Conservation (phyloP, 2,113 vertebrate genomes). For the Leptobrachium ailaonicum region DNA sequence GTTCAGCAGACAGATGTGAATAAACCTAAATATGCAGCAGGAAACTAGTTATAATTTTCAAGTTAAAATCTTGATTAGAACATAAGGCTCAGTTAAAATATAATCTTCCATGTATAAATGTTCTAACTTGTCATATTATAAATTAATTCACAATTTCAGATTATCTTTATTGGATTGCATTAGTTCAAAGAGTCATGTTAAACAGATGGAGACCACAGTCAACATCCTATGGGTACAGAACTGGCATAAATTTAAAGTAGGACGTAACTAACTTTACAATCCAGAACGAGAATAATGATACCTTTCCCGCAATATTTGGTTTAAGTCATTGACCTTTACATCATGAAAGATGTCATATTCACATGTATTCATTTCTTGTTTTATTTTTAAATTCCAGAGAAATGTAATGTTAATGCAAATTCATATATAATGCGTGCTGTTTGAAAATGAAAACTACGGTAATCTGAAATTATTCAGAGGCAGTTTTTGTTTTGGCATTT, state of each 20-base stretch:
- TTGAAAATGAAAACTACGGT: conserved; percentile 19
- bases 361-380: neutral
- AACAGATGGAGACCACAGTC: neutral
- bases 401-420: neutral
- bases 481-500: conserved; percentile 14
- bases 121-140: neutral
- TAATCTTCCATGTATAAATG: neutral
- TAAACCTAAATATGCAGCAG: too few relatives aligned
- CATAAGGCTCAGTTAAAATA: neutral
- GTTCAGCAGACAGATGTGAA: too few relatives aligned
- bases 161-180: neutral
- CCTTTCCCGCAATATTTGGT: too few relatives aligned
- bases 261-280: too few relatives aligned
- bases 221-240: neutral
- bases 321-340: too few relatives aligned
- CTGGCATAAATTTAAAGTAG: neutral
- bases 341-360: neutral
- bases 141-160: neutral
- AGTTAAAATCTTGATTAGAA: neutral
- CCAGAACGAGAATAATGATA: too few relatives aligned
- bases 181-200: neutral
- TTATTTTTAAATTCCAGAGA: neutral
- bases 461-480: conserved; percentile 3
- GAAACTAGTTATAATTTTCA: too few relatives aligned
- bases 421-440: neutral